These are phyloP conservation scores for Zosterops pallidus DNA, from an alignment of 2,113 vertebrate genomes.

Conservation along the genomic window DNA sequence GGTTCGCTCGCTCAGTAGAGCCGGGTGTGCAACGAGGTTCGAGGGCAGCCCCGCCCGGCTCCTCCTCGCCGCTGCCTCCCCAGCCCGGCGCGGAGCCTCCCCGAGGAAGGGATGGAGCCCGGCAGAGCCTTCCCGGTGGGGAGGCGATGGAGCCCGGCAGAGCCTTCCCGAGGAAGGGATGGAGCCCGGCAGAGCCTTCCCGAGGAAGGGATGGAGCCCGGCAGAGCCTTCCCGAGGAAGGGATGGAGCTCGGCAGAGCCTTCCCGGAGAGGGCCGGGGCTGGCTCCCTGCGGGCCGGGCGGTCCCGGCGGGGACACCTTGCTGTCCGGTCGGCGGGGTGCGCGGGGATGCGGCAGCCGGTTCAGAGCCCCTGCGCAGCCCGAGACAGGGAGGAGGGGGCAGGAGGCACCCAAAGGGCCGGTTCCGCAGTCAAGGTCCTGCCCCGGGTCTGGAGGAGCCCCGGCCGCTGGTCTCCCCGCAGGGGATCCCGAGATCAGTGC, in stretches of 20 bases:
- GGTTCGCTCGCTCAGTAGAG: background rate
- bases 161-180: background rate
- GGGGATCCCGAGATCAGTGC: accelerated
- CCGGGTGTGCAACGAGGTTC: no score
- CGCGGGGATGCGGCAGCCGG: background rate
- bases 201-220: background rate
- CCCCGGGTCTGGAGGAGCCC: no score
- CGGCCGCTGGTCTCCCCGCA: accelerated
- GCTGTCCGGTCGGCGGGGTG: accelerated
- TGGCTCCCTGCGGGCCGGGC: background rate
- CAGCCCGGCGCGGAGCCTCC: background rate
- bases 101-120: background rate
- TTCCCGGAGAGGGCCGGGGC: no score
- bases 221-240: background rate
- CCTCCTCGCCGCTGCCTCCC: background rate
- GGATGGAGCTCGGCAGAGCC: background rate
- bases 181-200: background rate
- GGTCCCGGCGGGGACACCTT: no score
- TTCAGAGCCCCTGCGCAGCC: accelerated
- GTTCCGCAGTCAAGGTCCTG: accelerated
- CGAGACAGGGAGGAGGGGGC: accelerated
- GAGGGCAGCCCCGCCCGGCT: background rate
- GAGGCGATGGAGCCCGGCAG: background rate
- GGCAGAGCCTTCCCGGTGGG: background rate
- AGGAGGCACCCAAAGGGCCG: accelerated